Evolutionary conservation across 2,797 vertebrate species (phyloP).

Genomic region (Chiloscyllium punctatum): DNA sequence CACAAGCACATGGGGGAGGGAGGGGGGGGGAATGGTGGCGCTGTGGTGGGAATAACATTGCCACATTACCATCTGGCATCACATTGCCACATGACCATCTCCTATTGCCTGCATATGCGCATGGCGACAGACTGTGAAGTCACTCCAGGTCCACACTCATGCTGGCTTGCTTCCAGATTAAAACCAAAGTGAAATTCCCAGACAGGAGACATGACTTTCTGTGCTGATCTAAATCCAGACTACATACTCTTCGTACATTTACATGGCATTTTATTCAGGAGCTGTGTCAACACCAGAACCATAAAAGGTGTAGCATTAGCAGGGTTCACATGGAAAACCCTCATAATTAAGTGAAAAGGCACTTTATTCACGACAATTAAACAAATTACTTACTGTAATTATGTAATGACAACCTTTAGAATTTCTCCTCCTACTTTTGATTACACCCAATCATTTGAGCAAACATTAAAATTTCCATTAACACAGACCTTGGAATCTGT

Average conservation of each 20-base stretch:
- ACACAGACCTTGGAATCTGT: neutral
- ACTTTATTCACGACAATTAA: constrained; percentile 10
- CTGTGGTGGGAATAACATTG: too few species aligned
- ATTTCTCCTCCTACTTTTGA: neutral
- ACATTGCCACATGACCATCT: neutral
- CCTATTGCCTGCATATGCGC: neutral
- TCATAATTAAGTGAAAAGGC: constrained; percentile 27
- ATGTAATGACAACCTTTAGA: neutral
- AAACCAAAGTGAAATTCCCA: constrained; percentile 21
- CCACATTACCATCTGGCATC: too few species aligned
- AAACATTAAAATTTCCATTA: constrained; percentile 15
- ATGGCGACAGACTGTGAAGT: neutral
- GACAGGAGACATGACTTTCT: constrained; percentile 9
- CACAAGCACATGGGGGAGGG: neutral
- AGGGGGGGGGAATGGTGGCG: too few species aligned
- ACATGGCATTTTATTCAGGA: neutral
- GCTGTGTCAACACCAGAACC: constrained; percentile 9
- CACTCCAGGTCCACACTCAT: neutral
- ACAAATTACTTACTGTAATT: neutral
- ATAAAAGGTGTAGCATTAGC: neutral
- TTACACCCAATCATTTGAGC: constrained; percentile 1
- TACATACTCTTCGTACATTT: neutral
- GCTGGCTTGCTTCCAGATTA: neutral
- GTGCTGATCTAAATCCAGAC: neutral
- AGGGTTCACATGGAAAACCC: neutral